Evolutionary conservation across 2,797 vertebrate species (phyloP), one percentile per base, ranked within the genome.

Genomic region (Manis javanica): DNA sequence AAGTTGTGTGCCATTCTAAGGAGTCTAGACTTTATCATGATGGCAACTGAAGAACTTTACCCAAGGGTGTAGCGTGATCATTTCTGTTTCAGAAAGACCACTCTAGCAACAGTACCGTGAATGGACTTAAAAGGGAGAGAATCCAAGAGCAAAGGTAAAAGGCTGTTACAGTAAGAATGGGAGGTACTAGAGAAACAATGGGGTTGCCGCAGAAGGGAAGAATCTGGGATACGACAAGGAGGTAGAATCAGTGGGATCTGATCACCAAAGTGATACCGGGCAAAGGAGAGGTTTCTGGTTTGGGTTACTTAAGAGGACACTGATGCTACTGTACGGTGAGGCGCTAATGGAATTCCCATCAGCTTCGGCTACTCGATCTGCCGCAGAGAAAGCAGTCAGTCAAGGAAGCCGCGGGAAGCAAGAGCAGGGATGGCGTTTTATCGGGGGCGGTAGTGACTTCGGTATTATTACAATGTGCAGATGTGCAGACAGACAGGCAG

Each of bases 1-100:
- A 57, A 84, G 49, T 7, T 46, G 13, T 34, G 8, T 72, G 7
- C 39, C 57, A 74, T 75, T 59, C 26, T 39, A 49, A 85, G 24
- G 31, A 55, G 13, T 19, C 31, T 53, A 9, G 49, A 31, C 72
- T 92, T 51, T 63, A 92, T 55, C 64, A 14, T 78, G 63, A 63
- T 3, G 19, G 18, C 74, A 95, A 64, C 5, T 34, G 0, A 78
- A 92, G 72, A 72, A 53, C 6, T 51, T 85, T 46, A 19, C 18
- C 5, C 19, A n/a, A 68, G 15, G 39, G 1, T 26, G 29, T 12
- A 34, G 19, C 21, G 10, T 68, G 15, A 61, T 68, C 49, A 68
- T 77, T 82, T 61, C 51, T 72, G 29, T 53, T 86, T 91, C 53
- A 85, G 53, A 91, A 96, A 69, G 10, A 90, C n/a, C 24, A 74